Base-by-base conservation (phyloP, 1,140 invertebrate species). In the Lethocerus indicus region DNA sequence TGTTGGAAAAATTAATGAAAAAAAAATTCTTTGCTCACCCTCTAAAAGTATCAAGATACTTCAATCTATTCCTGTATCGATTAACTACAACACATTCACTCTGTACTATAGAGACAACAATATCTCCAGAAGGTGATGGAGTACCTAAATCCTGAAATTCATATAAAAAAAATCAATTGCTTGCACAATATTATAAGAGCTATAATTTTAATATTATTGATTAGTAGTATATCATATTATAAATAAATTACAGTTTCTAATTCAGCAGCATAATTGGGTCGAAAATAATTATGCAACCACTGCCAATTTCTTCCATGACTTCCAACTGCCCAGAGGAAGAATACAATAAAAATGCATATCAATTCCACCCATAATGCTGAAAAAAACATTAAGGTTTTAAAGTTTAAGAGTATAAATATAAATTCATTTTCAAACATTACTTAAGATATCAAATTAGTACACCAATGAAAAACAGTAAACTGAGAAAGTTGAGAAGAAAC, bases 21-120 rank as follows among this genome's bases (percentile, higher is more conserved):
- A 48, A 48, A 36, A 48, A 13, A 36, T 14, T 35, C 6, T 25
- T 29, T 3, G 13, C 20, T 39, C 27, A 54, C 53, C 53, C 53
- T 51, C 53, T 46, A 27, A 54, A 54, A 5, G 53, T 47, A 42
- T 54, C 53, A 39, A 54, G 35, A 28, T 32, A 45, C 20, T 35
- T 20, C 4, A 54, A 21, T 12, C 24, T 50, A 13, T 25, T 16
- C 35, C 52, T 25, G 24, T 28, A 27, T 2, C 36, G n/a, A 25
- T 21, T 49, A 16, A 36, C 32, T 29, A 51, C 25, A 24, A 29
- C 43, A 23, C 43, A 51, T 25, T 50, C 46, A 14, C 44, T 29
- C 13, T 42, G 29, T 21, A 32, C 9, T 36, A 32, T 21, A 13
- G 44, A 47, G 27, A 42, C 40, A 26, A 25, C 26, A 28, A 5